phyloP scores from a whole-genome alignment of 2,888 invertebrate genomes.

The Monopis laevigella region DNA sequence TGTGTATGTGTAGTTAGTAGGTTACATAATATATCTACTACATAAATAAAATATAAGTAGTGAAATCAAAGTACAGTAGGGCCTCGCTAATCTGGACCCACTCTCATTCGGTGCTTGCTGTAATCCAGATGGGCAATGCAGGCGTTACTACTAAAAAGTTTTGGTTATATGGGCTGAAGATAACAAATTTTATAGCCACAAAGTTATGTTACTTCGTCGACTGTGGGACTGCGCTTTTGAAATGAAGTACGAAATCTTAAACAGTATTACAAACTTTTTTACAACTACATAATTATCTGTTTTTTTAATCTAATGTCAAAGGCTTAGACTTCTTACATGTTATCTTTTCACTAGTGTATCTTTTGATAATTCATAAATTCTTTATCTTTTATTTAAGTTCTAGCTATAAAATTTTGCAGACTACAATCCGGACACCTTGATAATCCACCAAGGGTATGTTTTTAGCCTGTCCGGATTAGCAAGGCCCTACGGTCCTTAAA shows the following conservation, averaged over 20 bases:
- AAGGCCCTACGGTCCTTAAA: not conserved
- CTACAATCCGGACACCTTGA: not conserved
- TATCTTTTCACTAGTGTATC: not conserved
- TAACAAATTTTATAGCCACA: not conserved
- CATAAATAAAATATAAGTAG: too few relatives aligned
- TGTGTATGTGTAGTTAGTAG: too few relatives aligned
- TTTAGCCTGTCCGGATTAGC: not conserved
- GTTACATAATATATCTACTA: too few relatives aligned
- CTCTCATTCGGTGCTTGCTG: slow-evolving; percentile 1
- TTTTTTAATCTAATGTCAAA: not conserved
- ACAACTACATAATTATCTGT: not conserved
- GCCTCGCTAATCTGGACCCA: slow-evolving; percentile 2
- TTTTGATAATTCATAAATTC: not conserved
- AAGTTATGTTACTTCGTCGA: too few relatives aligned
- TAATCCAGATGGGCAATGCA: not conserved
- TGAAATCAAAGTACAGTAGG: slow-evolving; percentile 2
- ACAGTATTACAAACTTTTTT: not conserved
- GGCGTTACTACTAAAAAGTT: not conserved
- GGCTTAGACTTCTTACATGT: not conserved
- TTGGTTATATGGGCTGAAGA: not conserved
- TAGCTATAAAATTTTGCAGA: not conserved
- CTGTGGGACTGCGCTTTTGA: too few relatives aligned
- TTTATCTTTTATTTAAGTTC: not conserved
- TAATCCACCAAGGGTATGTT: too few relatives aligned
- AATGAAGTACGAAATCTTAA: not conserved